phyloP scores from a whole-genome alignment of 2,888 invertebrate genomes.

The Pandemis corylana region DNA sequence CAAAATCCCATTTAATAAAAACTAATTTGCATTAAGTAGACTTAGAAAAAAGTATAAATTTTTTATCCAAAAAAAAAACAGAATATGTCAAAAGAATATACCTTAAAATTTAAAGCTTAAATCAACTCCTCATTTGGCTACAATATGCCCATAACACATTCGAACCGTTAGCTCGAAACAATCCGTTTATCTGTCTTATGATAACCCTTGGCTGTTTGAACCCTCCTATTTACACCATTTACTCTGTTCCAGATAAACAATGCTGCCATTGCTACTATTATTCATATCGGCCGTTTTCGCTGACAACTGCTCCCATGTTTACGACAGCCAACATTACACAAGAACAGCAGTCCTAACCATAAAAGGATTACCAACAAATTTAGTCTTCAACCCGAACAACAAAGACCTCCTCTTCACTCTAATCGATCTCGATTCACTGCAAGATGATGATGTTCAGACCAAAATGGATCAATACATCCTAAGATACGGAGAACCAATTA shows the following conservation, averaged over 20 bases:
- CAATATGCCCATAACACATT: constrained; percentile 19
- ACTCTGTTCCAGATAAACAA: constrained; percentile 47
- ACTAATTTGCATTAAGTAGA: too few relatives aligned
- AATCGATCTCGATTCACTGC: constrained; percentile 72
- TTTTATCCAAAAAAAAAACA: too few relatives aligned
- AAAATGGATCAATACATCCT: constrained; percentile 78
- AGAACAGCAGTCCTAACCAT: constrained; percentile 67
- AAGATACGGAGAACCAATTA: constrained; percentile 63
- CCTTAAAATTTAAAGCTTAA: too few relatives aligned
- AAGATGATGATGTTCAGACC: constrained; percentile 74
- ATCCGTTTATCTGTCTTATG: constrained; percentile 8
- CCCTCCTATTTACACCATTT: constrained; percentile 20
- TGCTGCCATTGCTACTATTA: constrained; percentile 64
- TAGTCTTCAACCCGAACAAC: constrained; percentile 64
- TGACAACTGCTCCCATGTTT: constrained; percentile 65
- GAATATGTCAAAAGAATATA: too few relatives aligned
- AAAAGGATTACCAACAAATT: constrained; percentile 75
- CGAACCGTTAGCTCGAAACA: constrained; percentile 47
- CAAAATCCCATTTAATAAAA: too few relatives aligned
- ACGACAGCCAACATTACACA: constrained; percentile 59
- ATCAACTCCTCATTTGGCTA: too few relatives aligned
- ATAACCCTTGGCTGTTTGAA: constrained; percentile 31
- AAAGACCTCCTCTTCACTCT: constrained; percentile 73
- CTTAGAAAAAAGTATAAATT: too few relatives aligned
- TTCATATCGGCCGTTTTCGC: constrained; percentile 58